phyloP scores from a whole-genome alignment of 92 coral and sea anemone genomes.

The Phenganax stokvisi region DNA sequence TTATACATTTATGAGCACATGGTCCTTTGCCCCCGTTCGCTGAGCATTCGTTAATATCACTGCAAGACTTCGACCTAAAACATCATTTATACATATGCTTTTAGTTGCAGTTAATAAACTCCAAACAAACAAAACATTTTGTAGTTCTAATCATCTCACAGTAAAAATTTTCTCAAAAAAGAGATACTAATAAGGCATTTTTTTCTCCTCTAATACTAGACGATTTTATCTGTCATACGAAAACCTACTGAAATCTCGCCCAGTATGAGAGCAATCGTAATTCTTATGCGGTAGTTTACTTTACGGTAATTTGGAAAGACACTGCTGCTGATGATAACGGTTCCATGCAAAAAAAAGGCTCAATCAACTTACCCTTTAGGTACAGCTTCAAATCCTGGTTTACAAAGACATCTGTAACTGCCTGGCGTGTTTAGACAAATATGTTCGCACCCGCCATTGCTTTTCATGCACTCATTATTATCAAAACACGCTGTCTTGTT shows the following conservation, averaged over 20 bases:
- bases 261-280: no score
- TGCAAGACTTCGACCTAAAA: slow-evolving; percentile 57
- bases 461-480: slow-evolving; percentile 66
- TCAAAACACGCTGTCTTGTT: slow-evolving; percentile 71
- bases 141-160: background rate
- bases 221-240: no score
- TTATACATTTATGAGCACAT: slow-evolving; percentile 73
- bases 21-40: slow-evolving; percentile 62
- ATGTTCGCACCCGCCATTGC: slow-evolving; percentile 84
- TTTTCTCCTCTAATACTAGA: no score
- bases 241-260: no score
- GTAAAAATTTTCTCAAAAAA: no score
- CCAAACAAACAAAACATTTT: background rate
- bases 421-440: slow-evolving; percentile 65
- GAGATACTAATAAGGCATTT: no score
- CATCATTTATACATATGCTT: background rate
- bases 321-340: no score
- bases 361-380: slow-evolving; percentile 57
- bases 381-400: slow-evolving; percentile 54
- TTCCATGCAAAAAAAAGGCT: no score
- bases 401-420: slow-evolving; percentile 58
- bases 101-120: background rate
- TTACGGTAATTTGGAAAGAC: no score
- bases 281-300: no score
- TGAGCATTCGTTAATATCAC: slow-evolving; percentile 73